Conservation (phyloP, 2,888 invertebrate genomes). For the Meghimatium bilineatum region DNA sequence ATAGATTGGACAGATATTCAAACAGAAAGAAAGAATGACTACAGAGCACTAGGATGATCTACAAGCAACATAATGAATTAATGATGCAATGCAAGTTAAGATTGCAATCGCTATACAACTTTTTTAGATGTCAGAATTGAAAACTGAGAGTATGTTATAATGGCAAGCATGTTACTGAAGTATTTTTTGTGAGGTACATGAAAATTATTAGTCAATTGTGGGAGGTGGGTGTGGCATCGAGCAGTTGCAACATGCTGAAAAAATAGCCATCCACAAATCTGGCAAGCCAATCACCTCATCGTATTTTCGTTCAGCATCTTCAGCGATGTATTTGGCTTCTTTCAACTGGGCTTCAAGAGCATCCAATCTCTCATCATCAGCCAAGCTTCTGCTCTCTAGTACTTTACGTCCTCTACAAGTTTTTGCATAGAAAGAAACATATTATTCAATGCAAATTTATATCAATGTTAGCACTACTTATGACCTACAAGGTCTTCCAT, state of each 20-base stretch:
- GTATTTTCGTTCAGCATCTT: conserved; percentile 87
- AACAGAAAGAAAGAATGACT: background rate
- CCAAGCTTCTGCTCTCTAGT: conserved; percentile 99
- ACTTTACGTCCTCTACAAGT: conserved; percentile 94
- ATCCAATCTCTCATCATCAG: conserved; percentile 99
- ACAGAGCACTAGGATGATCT: background rate
- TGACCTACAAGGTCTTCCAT: background rate
- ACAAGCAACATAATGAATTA: conserved; percentile 2
- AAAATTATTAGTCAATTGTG: conserved; percentile 2
- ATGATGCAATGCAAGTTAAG: conserved; percentile 25
- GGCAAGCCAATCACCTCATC: conserved; percentile 75
- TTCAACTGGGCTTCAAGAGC: conserved; percentile 99
- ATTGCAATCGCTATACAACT: background rate
- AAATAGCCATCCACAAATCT: conserved; percentile 27
- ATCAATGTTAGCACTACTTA: background rate
- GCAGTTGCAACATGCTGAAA: conserved; percentile 8
- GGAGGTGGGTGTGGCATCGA: conserved; percentile 4
- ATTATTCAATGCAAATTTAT: background rate
- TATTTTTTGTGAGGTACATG: background rate
- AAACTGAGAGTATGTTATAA: background rate
- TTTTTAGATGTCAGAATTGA: no score
- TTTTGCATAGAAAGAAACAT: background rate
- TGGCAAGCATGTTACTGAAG: conserved; percentile 33
- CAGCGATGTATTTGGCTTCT: conserved; percentile 99
- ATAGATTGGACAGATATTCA: no score